Base-by-base conservation (phyloP, 2,113 vertebrate genomes). In the Alethe castanea region DNA sequence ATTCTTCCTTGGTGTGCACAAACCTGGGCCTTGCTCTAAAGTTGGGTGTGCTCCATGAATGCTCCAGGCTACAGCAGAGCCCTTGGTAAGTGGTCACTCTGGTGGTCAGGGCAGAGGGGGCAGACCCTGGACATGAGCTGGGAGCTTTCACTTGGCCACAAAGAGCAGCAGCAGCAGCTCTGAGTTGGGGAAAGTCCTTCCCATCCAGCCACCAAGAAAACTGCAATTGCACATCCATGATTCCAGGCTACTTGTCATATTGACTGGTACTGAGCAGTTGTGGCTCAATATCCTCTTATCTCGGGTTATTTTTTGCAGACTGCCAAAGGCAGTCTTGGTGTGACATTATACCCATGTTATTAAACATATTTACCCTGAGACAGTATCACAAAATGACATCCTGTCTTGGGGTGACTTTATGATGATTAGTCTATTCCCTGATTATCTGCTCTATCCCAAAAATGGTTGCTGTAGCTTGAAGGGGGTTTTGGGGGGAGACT, bases 21-120 rank as follows among this genome's bases (percentile, higher is more conserved):
- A 3, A 2, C 3, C 9, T 25, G 53, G 19, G 4, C 35, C 35
- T 35, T 35, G 35, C 35, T 35, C 35, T 35, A 35, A 35, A 35
- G 35, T 1, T 6, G 38, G 2, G 0, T 19, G 42, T 35, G 36
- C 47, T 56, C 36, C 22, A 0, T 2, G 23, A 29, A 8, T 4
- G 3, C 72, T 5, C 10, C 44, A 23, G 44, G 52, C 64, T 62
- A 3, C 7, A 7, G 13, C 33, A 14, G 19, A 5, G 3, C n/a
- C 40, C n/a, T 31, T 25, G 62, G 29, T 35, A 16, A 42, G 35
- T 3, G 42, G 44, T 14, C 17, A 5, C 9, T 1, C 29, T 23
- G 19, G 8, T 24, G 12, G 6, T 3, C 3, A 28, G 54, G 56
- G 26, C 35, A 31, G 38, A 57, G 42, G 59, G 17, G 17, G 8